Base-by-base conservation (phyloP, 2,888 invertebrate species). In the Dynastes grantii region DNA sequence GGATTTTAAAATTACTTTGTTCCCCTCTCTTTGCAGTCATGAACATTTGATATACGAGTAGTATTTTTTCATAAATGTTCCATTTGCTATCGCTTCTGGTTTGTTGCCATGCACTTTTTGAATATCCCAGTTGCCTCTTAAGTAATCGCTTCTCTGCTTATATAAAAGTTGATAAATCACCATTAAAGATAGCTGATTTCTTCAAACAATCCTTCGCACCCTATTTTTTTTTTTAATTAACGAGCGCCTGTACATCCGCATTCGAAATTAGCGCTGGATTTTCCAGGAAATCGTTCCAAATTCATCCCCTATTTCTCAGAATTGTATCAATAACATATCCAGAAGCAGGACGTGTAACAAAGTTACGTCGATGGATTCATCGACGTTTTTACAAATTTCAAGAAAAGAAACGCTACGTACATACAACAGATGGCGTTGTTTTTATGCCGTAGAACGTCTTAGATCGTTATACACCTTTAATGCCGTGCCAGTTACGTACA, bases 291-390 rank as follows among this genome's bases (percentile, higher is more conserved):
- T n/a, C 61, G n/a, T 61, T 22, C 61, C 61, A 11, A 8, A n/a
- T 16, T 53, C 53, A 16, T 16, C 16, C 53, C 22, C 22, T n/a
- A 55, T 55, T 22, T 55, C 55, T 16, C 8, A 55, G 55, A 55
- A 55, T 6, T n/a, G 22, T 6, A n/a, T n/a, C 55, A 55, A 55
- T 55, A 55, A n/a, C 8, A 55, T 16, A 8, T 11, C 8, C 11
- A 45, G 45, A 45, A 1, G 45, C 29, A 8, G 9, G 61, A 61
- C 27, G 22, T 22, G 61, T 11, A 61, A 22, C 27, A 61, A 5
- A 45, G 22, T 68, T 22, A n/a, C 68, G 68, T 51, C 29, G 68
- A 68, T 29, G 51, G 68, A 68, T 51, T 22, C 68, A 68, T 68
- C 51, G 40, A 29, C 51, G 29, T 9, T 16, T 29, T 51, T 49